Percentiles rank a stretch among this genome's conserved stretches.
These are phyloP conservation scores for Psettodes erumei DNA, from an alignment of 2,113 vertebrate species.

Conservation along the genomic window DNA sequence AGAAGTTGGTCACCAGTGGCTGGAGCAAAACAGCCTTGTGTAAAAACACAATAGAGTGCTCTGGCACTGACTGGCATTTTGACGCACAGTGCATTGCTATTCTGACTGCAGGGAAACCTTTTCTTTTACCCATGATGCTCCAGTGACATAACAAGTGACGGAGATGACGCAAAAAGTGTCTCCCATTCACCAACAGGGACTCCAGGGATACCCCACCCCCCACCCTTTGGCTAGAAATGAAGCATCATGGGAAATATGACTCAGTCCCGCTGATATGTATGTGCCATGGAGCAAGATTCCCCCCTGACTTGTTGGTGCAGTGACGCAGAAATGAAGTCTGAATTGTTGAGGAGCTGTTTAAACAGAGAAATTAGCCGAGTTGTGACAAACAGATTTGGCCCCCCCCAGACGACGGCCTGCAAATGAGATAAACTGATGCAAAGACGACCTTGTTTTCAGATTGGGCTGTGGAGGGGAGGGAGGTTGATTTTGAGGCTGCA, in stretches of 20 bases:
- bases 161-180: conserved; percentile 71
- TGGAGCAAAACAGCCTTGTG: neutral
- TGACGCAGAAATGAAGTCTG: neutral
- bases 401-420: neutral
- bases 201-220: conserved; percentile 51
- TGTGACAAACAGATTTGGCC: conserved; percentile 1
- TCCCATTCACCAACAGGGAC: conserved; percentile 29
- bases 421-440: conserved; percentile 26
- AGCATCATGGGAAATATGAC: conserved; percentile 68
- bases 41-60: neutral
- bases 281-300: neutral
- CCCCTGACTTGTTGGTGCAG: neutral
- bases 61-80: neutral
- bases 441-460: conserved; percentile 24
- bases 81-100: neutral
- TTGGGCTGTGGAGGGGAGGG: conserved; percentile 16
- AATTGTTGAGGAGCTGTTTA: neutral
- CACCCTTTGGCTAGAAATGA: conserved; percentile 26
- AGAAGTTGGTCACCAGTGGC: neutral
- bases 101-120: conserved; percentile 31
- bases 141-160: conserved; percentile 54
- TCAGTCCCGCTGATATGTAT: conserved; percentile 33
- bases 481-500: neutral
- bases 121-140: conserved; percentile 3
- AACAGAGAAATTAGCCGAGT: neutral